Conservation (phyloP, 2,797 vertebrate species). For the Chrysocyon brachyurus region DNA sequence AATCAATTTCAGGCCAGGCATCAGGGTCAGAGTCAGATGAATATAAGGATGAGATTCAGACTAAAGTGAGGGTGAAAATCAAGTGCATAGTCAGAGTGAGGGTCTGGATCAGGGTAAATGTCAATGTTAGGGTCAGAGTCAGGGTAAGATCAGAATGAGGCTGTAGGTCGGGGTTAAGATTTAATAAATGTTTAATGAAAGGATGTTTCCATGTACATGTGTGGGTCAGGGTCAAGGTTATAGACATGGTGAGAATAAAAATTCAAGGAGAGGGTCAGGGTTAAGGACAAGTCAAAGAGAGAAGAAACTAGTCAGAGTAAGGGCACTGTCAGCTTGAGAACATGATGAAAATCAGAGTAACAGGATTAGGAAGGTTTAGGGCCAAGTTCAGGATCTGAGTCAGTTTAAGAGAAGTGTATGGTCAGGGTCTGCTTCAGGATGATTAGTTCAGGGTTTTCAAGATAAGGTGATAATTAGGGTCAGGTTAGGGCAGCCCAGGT, state of each 20-base stretch:
- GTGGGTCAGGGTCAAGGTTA: neutral
- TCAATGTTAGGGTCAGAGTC: neutral
- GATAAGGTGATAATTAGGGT: neutral
- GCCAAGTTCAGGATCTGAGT: neutral
- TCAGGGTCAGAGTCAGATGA: neutral
- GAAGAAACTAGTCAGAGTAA: neutral
- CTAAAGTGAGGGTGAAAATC: neutral
- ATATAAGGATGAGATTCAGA: neutral
- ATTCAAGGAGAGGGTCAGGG: neutral
- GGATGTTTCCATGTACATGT: neutral
- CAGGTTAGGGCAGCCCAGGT: neutral
- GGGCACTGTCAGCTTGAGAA: neutral
- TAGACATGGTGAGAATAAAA: neutral
- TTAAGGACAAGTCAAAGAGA: neutral
- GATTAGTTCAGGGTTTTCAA: neutral
- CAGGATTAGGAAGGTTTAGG: neutral
- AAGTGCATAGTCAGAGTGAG: neutral
- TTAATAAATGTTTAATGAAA: neutral
- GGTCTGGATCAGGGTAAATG: neutral
- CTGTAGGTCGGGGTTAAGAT: neutral
- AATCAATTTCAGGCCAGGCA: neutral
- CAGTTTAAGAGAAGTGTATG: neutral
- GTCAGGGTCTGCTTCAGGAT: neutral
- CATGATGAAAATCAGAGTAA: neutral
- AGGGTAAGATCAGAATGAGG: neutral